These are phyloP conservation scores for Ceraclea dissimilis DNA, from an alignment of 2,888 invertebrate genomes.

Conservation along the genomic window DNA sequence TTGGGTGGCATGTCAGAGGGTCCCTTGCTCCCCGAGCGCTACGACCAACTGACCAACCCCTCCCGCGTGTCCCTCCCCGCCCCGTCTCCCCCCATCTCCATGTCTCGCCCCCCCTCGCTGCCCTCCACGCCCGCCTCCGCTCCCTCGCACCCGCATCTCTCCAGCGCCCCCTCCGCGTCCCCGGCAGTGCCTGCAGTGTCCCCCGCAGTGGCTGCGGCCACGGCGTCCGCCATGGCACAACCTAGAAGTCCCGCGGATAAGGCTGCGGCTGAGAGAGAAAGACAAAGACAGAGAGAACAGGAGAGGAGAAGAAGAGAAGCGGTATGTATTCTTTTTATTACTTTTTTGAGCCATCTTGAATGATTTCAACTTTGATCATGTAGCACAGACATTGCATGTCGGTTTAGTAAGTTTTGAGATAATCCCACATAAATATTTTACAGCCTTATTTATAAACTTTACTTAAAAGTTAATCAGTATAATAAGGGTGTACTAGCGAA, in stretches of 20 bases:
- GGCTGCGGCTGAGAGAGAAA: conserved; percentile 72
- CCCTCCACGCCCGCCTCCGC: conserved; percentile 28
- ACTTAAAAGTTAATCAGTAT: no score
- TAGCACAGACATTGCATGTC: neutral
- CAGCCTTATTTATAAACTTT: no score
- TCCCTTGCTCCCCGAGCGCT: conserved; percentile 31
- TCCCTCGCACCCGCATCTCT: conserved; percentile 35
- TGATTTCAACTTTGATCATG: neutral
- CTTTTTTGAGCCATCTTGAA: neutral
- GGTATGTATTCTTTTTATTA: conserved; percentile 62
- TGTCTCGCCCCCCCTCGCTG: conserved; percentile 32
- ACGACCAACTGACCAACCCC: conserved; percentile 27
- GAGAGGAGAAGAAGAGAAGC: conserved; percentile 87
- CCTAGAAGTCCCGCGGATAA: conserved; percentile 31
- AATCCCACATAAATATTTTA: no score
- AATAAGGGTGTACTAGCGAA: no score
- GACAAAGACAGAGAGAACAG: conserved; percentile 79
- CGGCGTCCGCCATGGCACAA: conserved; percentile 37
- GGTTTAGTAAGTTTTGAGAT: neutral
- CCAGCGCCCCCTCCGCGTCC: conserved; percentile 33
- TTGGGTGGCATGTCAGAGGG: conserved; percentile 11
- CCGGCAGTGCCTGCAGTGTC: conserved; percentile 34
- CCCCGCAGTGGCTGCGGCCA: conserved; percentile 33
- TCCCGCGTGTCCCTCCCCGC: conserved; percentile 36
- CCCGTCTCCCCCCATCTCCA: conserved; percentile 31